Percentiles rank a stretch among this genome's conserved stretches.
These are phyloP conservation scores for Dromococcyx pavoninus DNA, from an alignment of 2,797 vertebrate genomes.

Conservation along the genomic window DNA sequence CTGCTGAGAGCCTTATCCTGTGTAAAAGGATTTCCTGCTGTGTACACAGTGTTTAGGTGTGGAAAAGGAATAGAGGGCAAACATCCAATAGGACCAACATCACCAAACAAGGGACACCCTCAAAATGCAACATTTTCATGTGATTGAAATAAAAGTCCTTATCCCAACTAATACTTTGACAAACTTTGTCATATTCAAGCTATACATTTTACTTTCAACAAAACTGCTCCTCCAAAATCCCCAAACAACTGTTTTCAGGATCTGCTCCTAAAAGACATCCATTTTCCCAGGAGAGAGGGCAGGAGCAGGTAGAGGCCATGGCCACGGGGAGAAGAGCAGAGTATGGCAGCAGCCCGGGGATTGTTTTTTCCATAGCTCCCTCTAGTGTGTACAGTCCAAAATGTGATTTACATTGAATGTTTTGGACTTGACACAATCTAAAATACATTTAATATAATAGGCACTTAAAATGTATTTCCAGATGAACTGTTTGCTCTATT, in stretches of 20 bases:
- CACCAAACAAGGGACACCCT: neutral
- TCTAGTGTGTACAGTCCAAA: constrained; percentile 23
- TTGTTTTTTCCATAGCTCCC: constrained; percentile 49
- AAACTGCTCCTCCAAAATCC: neutral
- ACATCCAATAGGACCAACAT: neutral
- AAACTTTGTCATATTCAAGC: neutral
- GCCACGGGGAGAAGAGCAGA: neutral
- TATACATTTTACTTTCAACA: neutral
- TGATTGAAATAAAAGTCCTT: neutral
- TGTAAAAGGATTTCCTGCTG: neutral
- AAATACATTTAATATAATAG: neutral
- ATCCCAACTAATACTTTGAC: neutral
- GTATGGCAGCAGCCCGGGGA: neutral
- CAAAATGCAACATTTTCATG: neutral
- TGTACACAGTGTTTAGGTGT: neutral
- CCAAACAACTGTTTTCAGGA: neutral
- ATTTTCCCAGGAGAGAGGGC: neutral
- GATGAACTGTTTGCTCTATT: neutral
- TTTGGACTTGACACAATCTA: fast-evolving
- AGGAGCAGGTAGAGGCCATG: neutral
- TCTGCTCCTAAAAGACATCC: neutral
- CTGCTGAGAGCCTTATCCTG: fast-evolving
- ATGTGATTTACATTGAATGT: neutral
- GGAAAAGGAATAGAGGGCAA: neutral
- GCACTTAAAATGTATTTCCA: neutral